These are phyloP conservation scores for Columba guinea DNA, from an alignment of 2,797 vertebrate species.

Conservation along the genomic window DNA sequence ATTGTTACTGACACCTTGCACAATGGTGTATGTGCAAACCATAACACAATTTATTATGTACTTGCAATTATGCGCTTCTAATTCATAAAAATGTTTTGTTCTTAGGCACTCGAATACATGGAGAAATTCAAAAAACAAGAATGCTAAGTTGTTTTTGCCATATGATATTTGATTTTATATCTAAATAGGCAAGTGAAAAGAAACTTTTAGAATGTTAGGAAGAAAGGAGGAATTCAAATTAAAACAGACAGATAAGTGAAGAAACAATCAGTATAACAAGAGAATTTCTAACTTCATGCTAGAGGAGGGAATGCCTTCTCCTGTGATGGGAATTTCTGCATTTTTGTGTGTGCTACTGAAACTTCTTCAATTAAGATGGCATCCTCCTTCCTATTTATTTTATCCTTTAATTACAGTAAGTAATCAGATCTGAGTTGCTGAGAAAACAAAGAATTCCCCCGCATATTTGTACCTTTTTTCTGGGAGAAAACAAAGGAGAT, in stretches of 20 bases:
- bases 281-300: neutral
- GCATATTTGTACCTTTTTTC: neutral
- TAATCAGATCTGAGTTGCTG: neutral
- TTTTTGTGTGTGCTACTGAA: neutral
- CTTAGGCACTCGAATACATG: neutral
- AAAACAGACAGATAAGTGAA: neutral
- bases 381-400: neutral
- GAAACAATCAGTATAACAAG: neutral
- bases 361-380: neutral
- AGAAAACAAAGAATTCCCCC: neutral
- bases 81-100: neutral
- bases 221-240: neutral
- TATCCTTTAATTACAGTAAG: neutral
- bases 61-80: neutral
- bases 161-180: neutral
- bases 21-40: neutral
- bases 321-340: neutral
- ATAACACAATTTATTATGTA: neutral
- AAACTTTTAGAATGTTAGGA: neutral
- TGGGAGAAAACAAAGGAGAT: neutral
- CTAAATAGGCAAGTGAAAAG: neutral
- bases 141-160: neutral
- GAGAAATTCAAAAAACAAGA: neutral
- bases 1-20: neutral
- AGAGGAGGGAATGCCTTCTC: neutral